A percentile compares a stretch with the other conserved stretches of the same genome.
phyloP scores from a whole-genome alignment of 2,888 invertebrate species.

The Amblyteles armatorius region DNA sequence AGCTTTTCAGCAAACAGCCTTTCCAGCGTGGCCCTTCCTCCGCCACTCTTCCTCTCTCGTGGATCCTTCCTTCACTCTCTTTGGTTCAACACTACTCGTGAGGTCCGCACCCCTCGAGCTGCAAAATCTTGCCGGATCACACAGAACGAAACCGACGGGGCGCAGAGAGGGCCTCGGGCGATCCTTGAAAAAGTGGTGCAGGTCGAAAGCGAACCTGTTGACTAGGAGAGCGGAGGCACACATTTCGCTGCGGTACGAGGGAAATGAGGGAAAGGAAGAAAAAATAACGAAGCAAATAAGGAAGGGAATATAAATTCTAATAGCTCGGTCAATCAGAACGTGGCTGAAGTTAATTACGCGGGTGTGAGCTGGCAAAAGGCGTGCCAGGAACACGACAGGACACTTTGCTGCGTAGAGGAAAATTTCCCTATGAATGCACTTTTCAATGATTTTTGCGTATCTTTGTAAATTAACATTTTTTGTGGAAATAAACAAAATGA shows the following conservation, averaged over 20 bases:
- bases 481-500: neutral
- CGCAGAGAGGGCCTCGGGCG: slow-evolving; percentile 27
- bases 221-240: slow-evolving; percentile 2
- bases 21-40: slow-evolving; percentile 24
- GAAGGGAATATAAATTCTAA: neutral
- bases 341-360: too few species aligned
- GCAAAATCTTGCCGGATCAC: slow-evolving; percentile 13
- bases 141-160: neutral
- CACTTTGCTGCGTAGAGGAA: neutral
- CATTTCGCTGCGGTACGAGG: slow-evolving; percentile 7
- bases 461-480: neutral
- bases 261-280: neutral
- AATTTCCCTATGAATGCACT: too few species aligned
- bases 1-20: slow-evolving; percentile 52
- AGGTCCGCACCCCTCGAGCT: slow-evolving; percentile 13
- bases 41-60: neutral
- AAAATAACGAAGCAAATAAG: slow-evolving; percentile 21
- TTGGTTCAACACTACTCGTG: slow-evolving; percentile 34
- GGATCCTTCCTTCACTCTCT: slow-evolving; percentile 1
- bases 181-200: slow-evolving; percentile 50
- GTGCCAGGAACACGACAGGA: too few species aligned
- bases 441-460: neutral
- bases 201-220: slow-evolving; percentile 63
- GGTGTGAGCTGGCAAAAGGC: too few species aligned
- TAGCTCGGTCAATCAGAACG: too few species aligned